Conservation (phyloP, 2,113 vertebrate species). For the Semnornis frantzii region DNA sequence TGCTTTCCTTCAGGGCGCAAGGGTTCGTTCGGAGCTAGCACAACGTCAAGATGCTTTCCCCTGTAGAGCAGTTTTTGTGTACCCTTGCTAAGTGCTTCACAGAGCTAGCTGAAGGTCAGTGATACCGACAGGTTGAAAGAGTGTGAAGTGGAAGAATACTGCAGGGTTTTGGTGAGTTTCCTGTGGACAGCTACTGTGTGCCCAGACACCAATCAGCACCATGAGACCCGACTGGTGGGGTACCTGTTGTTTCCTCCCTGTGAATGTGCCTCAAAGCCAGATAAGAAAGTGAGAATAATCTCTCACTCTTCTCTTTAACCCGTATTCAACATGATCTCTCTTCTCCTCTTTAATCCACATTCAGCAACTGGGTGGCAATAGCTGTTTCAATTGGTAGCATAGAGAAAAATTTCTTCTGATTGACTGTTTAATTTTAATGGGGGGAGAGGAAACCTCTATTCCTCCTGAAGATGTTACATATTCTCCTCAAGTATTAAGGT, state of each 20-base stretch:
- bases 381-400: neutral
- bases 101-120: neutral
- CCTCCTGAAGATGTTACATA: neutral
- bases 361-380: neutral
- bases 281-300: neutral
- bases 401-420: neutral
- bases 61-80: neutral
- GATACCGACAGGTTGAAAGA: neutral
- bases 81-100: neutral
- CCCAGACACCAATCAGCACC: conserved; percentile 16
- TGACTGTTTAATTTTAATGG: neutral
- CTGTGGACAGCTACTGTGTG: neutral
- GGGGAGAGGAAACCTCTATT: neutral
- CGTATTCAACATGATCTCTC: neutral
- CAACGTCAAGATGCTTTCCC: neutral
- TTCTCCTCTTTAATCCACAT: neutral
- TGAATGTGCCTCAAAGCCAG: neutral
- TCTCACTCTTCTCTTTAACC: neutral
- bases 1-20: neutral
- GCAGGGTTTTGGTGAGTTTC: conserved; percentile 15
- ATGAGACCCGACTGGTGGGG: neutral
- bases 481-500: neutral
- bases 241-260: neutral
- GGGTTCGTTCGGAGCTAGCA: neutral
- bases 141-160: neutral